Percentiles rank a stretch among this genome's conserved stretches.
These are phyloP conservation scores for Menura novaehollandiae DNA, from an alignment of 2,113 vertebrate genomes.

Conservation along the genomic window DNA sequence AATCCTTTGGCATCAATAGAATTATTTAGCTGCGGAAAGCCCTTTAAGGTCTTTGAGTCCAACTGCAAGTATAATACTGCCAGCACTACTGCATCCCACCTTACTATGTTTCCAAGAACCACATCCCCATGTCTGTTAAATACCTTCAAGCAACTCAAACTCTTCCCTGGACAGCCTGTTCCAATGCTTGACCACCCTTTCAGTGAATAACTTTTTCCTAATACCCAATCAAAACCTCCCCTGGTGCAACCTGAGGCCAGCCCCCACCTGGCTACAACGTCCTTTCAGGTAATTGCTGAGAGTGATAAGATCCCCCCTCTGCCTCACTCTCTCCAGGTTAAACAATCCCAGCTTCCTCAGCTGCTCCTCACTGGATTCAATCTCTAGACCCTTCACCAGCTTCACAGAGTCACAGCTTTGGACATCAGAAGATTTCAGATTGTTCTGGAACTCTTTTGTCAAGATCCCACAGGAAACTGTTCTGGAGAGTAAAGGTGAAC, in stretches of 20 bases:
- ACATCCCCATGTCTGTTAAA: not conserved
- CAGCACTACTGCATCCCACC: too few relatives aligned
- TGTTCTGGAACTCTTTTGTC: not conserved
- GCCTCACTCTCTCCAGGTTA: not conserved
- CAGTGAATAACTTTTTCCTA: not conserved
- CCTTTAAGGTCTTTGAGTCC: not conserved
- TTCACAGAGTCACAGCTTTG: not conserved
- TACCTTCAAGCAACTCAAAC: not conserved
- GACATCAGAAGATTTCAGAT: not conserved
- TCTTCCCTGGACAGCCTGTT: not conserved
- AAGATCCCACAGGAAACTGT: not conserved
- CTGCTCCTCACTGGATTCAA: too few relatives aligned
- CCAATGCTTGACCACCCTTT: not conserved
- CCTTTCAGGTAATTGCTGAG: not conserved
- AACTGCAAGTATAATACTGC: not conserved
- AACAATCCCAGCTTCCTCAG: not conserved
- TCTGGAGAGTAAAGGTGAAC: not conserved
- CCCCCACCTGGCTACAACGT: not conserved
- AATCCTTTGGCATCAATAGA: too few relatives aligned
- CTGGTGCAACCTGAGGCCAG: not conserved
- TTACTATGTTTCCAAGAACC: not conserved
- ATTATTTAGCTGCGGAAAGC: not conserved
- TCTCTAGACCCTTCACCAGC: not conserved
- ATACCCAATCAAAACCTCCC: not conserved
- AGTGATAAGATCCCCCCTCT: too few relatives aligned